These are phyloP conservation scores for Microcebus tavaratra DNA, from an alignment of 2,113 vertebrate species.

Conservation along the genomic window DNA sequence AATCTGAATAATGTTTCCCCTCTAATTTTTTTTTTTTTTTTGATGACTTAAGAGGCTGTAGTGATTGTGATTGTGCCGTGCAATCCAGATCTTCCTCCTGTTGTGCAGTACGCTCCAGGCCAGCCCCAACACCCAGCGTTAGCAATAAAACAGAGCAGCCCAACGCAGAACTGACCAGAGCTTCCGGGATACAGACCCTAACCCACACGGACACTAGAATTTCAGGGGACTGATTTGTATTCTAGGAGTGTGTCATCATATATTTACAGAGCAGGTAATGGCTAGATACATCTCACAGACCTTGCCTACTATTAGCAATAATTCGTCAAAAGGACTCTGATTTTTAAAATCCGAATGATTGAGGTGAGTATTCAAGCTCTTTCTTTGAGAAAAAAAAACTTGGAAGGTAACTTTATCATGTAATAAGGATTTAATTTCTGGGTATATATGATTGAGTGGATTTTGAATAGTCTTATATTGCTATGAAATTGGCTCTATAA, in stretches of 20 bases:
- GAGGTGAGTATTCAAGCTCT: not conserved
- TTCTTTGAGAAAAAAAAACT: conserved; percentile 32
- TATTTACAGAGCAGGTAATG: not conserved
- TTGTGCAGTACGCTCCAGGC: not conserved
- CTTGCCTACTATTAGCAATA: not conserved
- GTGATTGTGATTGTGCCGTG: conserved; percentile 25
- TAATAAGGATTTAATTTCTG: conserved; percentile 1
- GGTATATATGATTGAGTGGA: not conserved
- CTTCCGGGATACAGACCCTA: not conserved
- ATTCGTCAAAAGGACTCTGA: not conserved
- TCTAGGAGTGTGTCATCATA: not conserved
- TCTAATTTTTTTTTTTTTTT: not conserved
- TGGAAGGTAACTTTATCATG: not conserved
- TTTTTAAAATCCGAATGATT: conserved; percentile 16
- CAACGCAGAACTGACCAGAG: not conserved
- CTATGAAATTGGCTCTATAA: not conserved
- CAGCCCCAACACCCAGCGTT: conserved; percentile 33
- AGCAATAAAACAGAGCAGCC: conserved; percentile 58
- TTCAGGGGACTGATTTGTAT: not conserved
- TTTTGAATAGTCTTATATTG: not conserved
- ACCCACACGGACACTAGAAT: not conserved
- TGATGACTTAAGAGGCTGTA: conserved; percentile 37
- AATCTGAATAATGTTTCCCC: conserved; percentile 15
- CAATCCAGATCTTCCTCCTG: conserved; percentile 51
- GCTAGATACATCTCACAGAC: not conserved